Conservation (phyloP, 92 coral and sea anemone genomes). For the Actinernus sp. region DNA sequence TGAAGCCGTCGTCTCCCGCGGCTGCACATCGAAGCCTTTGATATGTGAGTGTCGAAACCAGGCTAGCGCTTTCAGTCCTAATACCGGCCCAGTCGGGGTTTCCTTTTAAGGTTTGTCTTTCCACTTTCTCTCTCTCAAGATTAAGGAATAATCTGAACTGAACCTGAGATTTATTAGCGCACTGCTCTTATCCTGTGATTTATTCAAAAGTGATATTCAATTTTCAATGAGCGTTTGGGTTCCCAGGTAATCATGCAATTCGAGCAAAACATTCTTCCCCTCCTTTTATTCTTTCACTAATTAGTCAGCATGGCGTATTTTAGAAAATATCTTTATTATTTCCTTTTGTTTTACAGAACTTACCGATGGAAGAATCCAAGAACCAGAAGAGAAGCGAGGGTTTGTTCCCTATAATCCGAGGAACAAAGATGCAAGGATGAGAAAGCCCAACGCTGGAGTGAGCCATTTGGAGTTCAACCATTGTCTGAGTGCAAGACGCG, state of each 20-base stretch:
- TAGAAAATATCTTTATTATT: background rate
- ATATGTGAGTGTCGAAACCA: too few relatives aligned
- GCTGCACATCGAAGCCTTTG: too few relatives aligned
- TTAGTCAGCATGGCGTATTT: too few relatives aligned
- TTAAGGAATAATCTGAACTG: too few relatives aligned
- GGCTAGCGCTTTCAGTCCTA: too few relatives aligned
- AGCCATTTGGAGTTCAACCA: background rate
- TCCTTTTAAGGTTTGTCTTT: too few relatives aligned
- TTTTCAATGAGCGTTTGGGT: background rate
- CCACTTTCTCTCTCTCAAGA: too few relatives aligned
- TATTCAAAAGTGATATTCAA: background rate
- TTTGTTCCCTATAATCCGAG: slow-evolving; percentile 33
- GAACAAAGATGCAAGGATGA: background rate
- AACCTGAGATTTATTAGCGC: too few relatives aligned
- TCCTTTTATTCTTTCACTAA: too few relatives aligned
- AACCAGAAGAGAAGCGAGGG: slow-evolving; percentile 32
- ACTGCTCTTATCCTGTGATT: background rate
- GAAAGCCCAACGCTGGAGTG: too few relatives aligned
- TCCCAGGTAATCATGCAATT: background rate
- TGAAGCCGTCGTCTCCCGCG: too few relatives aligned
- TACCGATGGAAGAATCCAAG: background rate
- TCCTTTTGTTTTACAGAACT: background rate
- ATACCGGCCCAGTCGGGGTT: too few relatives aligned
- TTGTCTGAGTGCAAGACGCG: background rate
- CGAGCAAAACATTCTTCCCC: background rate